These are phyloP conservation scores for Triplophysa dalaica DNA, from an alignment of 2,113 vertebrate genomes.

Conservation along the genomic window DNA sequence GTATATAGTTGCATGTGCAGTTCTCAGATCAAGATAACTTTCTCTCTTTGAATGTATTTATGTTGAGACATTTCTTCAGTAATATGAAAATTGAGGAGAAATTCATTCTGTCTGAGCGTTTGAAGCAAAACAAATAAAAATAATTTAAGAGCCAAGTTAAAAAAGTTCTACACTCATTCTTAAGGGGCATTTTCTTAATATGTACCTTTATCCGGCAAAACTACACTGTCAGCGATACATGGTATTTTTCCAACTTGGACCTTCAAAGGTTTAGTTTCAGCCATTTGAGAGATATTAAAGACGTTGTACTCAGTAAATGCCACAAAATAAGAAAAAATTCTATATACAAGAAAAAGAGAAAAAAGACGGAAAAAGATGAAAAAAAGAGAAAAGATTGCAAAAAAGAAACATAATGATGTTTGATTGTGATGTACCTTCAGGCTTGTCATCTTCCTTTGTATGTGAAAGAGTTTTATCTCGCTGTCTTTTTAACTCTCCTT, in stretches of 20 bases:
- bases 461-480: constrained; percentile 62
- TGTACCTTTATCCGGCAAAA: neutral
- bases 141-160: no score
- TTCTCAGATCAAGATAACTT: no score
- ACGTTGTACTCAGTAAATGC: neutral
- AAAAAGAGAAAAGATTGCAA: neutral
- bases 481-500: constrained; percentile 70
- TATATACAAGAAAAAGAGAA: neutral
- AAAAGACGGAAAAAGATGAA: neutral
- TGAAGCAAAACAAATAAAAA: no score
- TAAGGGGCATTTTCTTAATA: neutral
- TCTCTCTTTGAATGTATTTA: no score
- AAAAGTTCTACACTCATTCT: no score
- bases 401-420: neutral
- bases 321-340: neutral
- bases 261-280: constrained; percentile 9
- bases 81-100: no score
- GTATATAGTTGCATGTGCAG: no score
- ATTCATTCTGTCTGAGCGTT: no score
- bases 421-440: constrained; percentile 64
- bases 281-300: constrained; percentile 16
- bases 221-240: constrained; percentile 49
- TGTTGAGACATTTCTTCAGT: no score
- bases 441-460: constrained; percentile 56
- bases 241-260: neutral